phyloP scores from a whole-genome alignment of 2,113 vertebrate species.

The Candoia aspera region DNA sequence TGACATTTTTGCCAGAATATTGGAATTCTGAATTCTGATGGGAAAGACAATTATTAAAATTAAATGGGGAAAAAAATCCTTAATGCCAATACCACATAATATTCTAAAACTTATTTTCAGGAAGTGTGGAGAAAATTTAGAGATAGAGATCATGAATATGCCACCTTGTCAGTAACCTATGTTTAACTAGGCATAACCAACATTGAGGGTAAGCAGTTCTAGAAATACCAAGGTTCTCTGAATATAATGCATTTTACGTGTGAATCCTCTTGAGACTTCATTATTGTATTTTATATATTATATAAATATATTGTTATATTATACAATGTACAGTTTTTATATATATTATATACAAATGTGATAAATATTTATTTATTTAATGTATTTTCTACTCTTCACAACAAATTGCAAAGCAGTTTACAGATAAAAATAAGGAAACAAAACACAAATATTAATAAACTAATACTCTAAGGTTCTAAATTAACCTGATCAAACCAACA shows the following conservation, averaged over 20 bases:
- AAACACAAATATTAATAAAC: too few species aligned
- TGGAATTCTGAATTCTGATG: background rate
- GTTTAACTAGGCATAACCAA: background rate
- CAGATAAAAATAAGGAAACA: too few species aligned
- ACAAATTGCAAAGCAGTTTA: too few species aligned
- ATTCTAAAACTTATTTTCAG: background rate
- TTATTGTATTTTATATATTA: background rate
- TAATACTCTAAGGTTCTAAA: too few species aligned
- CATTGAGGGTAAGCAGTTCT: background rate
- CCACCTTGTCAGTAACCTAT: background rate
- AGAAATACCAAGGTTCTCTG: background rate
- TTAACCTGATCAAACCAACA: too few species aligned
- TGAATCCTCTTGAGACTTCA: background rate
- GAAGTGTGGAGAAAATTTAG: background rate
- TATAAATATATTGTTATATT: background rate
- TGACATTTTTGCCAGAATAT: background rate
- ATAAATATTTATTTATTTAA: background rate
- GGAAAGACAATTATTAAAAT: background rate
- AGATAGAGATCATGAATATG: background rate
- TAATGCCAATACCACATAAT: background rate
- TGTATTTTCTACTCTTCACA: background rate
- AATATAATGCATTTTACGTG: background rate
- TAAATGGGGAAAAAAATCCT: background rate
- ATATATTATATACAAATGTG: background rate
- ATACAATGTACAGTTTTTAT: background rate